Percentiles rank a stretch among this genome's conserved stretches.
Conservation (phyloP, 2,113 vertebrate species). For the Siphamia tubifer region DNA sequence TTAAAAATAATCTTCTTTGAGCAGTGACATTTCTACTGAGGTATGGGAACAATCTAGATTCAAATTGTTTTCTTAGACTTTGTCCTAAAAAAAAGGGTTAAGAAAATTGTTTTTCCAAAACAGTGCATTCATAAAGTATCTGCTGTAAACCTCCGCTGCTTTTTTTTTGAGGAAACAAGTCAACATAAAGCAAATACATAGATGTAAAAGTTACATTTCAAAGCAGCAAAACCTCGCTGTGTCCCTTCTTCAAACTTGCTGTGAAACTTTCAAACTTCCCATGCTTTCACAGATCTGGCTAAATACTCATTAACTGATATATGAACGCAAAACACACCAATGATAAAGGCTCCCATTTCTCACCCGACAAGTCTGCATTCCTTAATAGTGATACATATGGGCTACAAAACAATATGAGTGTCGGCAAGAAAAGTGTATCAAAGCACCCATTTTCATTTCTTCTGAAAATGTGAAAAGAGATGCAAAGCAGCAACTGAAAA, state of each 20-base stretch:
- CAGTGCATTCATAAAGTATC: constrained; percentile 22
- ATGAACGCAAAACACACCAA: background rate
- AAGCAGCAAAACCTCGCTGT: background rate
- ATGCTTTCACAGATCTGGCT: constrained; percentile 1
- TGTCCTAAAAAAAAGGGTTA: background rate
- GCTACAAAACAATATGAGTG: background rate
- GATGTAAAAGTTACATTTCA: too few species aligned
- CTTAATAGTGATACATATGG: background rate
- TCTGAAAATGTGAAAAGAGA: background rate
- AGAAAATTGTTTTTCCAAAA: background rate
- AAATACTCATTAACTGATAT: background rate
- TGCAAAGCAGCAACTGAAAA: background rate
- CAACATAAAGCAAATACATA: background rate
- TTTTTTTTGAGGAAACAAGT: too few species aligned
- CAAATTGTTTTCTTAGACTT: background rate
- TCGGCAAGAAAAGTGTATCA: constrained; percentile 5
- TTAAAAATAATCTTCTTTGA: too few species aligned
- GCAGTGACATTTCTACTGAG: background rate
- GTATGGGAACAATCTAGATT: background rate
- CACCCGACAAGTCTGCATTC: background rate
- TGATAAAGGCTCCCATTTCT: background rate
- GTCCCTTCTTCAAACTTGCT: constrained; percentile 21
- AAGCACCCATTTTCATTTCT: background rate
- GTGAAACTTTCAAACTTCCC: constrained; percentile 2
- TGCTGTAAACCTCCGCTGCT: background rate